A percentile compares a stretch with the other conserved stretches of the same genome.
Conservation (phyloP, 1,140 invertebrate genomes). For the Cataglyphis hispanica region DNA sequence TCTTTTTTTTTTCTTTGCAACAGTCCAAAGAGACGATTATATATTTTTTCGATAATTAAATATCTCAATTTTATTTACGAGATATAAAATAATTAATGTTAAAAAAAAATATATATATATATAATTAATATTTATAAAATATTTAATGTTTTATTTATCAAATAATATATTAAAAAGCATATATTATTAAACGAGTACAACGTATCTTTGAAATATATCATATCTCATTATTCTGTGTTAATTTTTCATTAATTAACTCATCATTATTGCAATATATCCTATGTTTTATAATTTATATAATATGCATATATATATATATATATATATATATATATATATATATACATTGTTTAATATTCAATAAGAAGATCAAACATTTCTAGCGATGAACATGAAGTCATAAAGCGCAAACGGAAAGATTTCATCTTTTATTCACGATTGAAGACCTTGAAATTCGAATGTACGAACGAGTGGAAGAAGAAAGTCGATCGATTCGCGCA, state of each 20-base stretch:
- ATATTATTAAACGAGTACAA: conserved; percentile 10
- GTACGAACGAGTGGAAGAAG: conserved; percentile 8
- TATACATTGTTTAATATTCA: background rate
- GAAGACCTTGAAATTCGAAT: conserved; percentile 48
- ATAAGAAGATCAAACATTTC: conserved; percentile 20
- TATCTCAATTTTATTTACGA: too few species aligned
- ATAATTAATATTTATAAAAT: too few species aligned
- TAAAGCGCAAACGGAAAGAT: conserved; percentile 23
- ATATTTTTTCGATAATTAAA: background rate
- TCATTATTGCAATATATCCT: background rate
- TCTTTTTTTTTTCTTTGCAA: background rate
- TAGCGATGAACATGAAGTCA: background rate
- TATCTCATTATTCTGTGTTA: background rate
- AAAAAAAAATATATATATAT: too few species aligned
- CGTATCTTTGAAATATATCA: background rate
- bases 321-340: too few species aligned
- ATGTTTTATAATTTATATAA: too few species aligned
- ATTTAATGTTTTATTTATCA: too few species aligned
- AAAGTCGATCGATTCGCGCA: conserved; percentile 50
- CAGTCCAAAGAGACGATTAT: background rate
- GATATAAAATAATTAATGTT: too few species aligned
- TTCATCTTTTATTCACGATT: conserved; percentile 55
- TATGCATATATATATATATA: background rate
- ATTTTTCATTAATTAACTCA: background rate
- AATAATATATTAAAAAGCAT: too few species aligned